Base-by-base conservation (phyloP, 2,113 vertebrate genomes). In the Nyctereutes procyonoides region DNA sequence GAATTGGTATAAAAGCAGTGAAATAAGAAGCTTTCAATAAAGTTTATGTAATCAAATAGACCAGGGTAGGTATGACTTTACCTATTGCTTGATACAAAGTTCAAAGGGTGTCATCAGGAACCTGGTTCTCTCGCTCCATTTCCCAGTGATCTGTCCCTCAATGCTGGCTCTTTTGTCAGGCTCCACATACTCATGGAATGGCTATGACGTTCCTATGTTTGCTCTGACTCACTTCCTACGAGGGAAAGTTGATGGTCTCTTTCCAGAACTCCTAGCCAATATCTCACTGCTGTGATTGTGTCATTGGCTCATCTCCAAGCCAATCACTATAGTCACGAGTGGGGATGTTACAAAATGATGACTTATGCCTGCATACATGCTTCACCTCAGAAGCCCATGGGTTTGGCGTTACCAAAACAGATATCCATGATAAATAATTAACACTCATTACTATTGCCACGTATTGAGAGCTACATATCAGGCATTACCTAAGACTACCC, bases 1-100 rank as follows among this genome's bases (percentile, higher is more conserved):
- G 55, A 35, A 9, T 84, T 95, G 16, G 10, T 79, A 3, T 62
- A 62, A 83, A 62, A 83, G 51, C 32, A 67, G 17, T 82, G 62
- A 94, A 95, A 67, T 9, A 96, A 76, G 65, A 94, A 74, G 3
- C 20, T 96, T 93, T 81, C 8, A 8, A 35, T 32, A 80, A 71
- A 63, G 11, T 30, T 65, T 51, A 53, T 12, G 8, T 35, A 35
- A 96, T 73, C 26, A 43, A 77, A 65, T 55, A 93, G 19, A 51
- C 24, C 14, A 26, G 19, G 5, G 11, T 65, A n/a, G 28, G 32
- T 19, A 30, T 28, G 8, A 30, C 22, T 83, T 76, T 67, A 76
- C 30, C 51, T 58, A 16, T 26, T 62, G 0, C 76, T 88, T 90
- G 16, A 62, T 81, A 43, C 30, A 60, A 48, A 35, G 10, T 28